Percentiles rank a stretch among this genome's conserved stretches.
Conservation (phyloP, 2,888 invertebrate genomes). For the Caenorhabditis becei region DNA sequence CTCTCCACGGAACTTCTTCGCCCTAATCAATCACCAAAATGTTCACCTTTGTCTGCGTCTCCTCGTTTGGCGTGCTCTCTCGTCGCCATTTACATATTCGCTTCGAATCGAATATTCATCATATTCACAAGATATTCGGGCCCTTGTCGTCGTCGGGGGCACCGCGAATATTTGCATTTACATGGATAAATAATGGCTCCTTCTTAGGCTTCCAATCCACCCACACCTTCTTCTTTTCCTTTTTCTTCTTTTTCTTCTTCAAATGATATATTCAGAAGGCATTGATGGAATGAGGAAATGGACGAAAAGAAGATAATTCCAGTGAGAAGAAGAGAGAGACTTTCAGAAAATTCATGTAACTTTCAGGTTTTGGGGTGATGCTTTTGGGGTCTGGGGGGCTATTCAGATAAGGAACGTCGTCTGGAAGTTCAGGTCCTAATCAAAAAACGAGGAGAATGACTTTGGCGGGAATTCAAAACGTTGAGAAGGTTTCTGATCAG, state of each 20-base stretch:
- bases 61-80: not conserved
- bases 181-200: slow-evolving; percentile 1
- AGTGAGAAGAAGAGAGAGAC: not conserved
- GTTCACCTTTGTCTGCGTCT: not conserved
- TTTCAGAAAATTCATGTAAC: no score
- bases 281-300: not conserved
- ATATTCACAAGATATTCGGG: not conserved
- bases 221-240: not conserved
- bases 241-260: not conserved
- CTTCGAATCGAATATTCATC: not conserved
- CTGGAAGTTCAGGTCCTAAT: no score
- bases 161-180: slow-evolving; percentile 1
- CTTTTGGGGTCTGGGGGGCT: no score
- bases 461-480: no score
- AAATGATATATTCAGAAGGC: not conserved
- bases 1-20: no score
- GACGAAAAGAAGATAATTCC: not conserved
- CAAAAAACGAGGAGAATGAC: no score
- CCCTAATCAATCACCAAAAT: slow-evolving; percentile 1
- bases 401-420: no score
- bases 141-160: not conserved
- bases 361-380: no score
- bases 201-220: not conserved
- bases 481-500: no score
- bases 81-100: not conserved